Evolutionary conservation across 2,113 vertebrate genomes (phyloP).

Genomic region (Phrynosoma platyrhinos): DNA sequence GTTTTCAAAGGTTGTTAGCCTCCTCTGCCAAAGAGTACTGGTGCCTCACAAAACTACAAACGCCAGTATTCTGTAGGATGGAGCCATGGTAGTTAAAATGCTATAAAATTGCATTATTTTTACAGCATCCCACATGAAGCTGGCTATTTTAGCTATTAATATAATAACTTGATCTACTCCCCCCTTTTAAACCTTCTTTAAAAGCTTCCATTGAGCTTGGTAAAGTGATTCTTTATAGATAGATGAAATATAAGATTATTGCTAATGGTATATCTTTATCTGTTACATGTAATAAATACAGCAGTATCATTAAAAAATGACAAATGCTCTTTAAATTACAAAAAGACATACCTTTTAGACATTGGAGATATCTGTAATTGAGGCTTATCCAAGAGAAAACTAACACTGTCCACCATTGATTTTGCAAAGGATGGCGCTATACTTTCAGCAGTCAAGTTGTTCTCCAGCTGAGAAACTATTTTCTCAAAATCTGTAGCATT

Average conservation of each 20-base stretch:
- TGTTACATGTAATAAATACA: not conserved
- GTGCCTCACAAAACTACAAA: too few species aligned
- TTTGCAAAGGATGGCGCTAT: constrained; percentile 72
- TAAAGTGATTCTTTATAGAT: not conserved
- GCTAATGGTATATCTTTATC: not conserved
- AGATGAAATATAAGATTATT: not conserved
- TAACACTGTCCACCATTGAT: constrained; percentile 78
- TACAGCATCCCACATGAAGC: not conserved
- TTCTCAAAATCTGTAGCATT: constrained; percentile 77
- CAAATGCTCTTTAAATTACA: not conserved
- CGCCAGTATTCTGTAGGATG: too few species aligned
- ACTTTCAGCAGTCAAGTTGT: constrained; percentile 74
- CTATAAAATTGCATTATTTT: too few species aligned
- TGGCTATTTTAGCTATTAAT: too few species aligned
- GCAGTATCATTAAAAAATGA: constrained; percentile 19
- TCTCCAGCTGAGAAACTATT: constrained; percentile 81
- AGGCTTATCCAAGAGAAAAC: constrained; percentile 79
- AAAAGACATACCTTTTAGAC: constrained; percentile 83
- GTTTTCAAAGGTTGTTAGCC: too few species aligned
- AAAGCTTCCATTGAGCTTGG: not conserved
- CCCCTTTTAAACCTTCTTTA: too few species aligned
- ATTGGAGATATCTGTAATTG: constrained; percentile 72
- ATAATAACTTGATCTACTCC: too few species aligned
- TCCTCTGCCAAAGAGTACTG: too few species aligned
- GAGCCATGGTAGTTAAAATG: too few species aligned